These are phyloP conservation scores for Tragelaphus buxtoni DNA, from an alignment of 2,113 vertebrate genomes.

Conservation along the genomic window DNA sequence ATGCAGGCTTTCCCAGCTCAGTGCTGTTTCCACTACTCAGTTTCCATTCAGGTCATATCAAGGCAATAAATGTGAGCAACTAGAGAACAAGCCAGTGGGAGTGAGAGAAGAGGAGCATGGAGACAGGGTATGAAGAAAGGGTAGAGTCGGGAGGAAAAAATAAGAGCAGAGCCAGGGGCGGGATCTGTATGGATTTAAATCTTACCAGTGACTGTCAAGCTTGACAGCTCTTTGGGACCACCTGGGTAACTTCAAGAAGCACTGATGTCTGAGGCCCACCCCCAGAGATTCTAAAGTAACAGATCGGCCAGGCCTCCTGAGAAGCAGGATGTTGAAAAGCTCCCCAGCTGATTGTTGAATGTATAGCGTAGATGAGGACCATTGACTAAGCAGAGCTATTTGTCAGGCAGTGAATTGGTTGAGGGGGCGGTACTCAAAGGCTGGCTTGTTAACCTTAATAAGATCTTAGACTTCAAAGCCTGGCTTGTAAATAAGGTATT, in stretches of 20 bases:
- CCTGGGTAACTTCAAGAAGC: slow-evolving; percentile 10
- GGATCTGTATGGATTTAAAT: slow-evolving; percentile 17
- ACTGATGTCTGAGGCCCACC: background rate
- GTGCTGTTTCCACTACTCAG: background rate
- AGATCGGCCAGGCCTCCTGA: background rate
- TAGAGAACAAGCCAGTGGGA: background rate
- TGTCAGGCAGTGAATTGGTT: slow-evolving; percentile 57
- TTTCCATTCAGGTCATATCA: background rate
- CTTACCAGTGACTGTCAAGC: background rate
- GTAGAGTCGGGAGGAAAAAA: background rate
- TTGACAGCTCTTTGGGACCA: background rate
- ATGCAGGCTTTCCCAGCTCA: background rate
- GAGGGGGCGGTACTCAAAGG: slow-evolving; percentile 47
- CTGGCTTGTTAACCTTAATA: slow-evolving; percentile 65
- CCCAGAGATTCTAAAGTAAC: slow-evolving; percentile 17
- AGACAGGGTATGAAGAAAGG: background rate
- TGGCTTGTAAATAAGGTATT: slow-evolving; percentile 57
- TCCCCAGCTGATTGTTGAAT: slow-evolving; percentile 39
- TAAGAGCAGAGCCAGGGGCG: background rate
- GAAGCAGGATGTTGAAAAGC: slow-evolving; percentile 39
- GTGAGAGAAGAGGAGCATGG: background rate
- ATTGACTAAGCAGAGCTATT: slow-evolving; percentile 53
- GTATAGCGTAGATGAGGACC: background rate
- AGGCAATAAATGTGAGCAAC: background rate
- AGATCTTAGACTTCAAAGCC: slow-evolving; percentile 58